Evolutionary conservation across 1,140 invertebrate genomes (phyloP).

Genomic region (Trialeurodes vaporariorum): DNA sequence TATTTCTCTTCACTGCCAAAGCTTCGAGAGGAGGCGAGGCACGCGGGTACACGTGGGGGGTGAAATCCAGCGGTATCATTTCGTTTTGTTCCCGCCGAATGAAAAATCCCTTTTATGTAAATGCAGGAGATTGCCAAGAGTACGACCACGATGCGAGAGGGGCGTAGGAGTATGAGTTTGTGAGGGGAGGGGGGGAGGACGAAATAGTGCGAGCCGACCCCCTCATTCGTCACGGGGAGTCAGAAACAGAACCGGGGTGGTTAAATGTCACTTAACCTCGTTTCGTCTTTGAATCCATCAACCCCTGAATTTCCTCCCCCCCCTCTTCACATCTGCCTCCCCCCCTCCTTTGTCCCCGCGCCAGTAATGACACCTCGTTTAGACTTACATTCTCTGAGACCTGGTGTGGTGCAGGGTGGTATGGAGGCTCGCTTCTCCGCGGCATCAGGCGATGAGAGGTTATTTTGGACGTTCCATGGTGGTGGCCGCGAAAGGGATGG

Average conservation of each 20-base stretch:
- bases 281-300: neutral
- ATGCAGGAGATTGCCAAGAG: neutral
- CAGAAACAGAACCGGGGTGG: neutral
- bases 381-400: too few species aligned
- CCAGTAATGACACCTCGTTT: neutral
- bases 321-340: too few species aligned
- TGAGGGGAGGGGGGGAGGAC: neutral
- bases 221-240: neutral
- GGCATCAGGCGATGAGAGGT: too few species aligned
- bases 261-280: neutral
- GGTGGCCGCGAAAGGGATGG: too few species aligned
- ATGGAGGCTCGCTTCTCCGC: too few species aligned
- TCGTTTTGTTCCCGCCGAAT: neutral
- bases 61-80: neutral
- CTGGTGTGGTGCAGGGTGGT: too few species aligned
- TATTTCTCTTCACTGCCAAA: too few species aligned
- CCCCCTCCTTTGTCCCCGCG: too few species aligned
- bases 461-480: too few species aligned
- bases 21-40: constrained; percentile 6
- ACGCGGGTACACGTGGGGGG: constrained; percentile 9
- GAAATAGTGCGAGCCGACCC: neutral
- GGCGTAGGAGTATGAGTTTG: neutral
- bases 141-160: neutral
- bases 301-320: neutral
- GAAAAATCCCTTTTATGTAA: neutral